Evolutionary conservation across 2,113 vertebrate genomes (phyloP).

Genomic region (Balaeniceps rex): DNA sequence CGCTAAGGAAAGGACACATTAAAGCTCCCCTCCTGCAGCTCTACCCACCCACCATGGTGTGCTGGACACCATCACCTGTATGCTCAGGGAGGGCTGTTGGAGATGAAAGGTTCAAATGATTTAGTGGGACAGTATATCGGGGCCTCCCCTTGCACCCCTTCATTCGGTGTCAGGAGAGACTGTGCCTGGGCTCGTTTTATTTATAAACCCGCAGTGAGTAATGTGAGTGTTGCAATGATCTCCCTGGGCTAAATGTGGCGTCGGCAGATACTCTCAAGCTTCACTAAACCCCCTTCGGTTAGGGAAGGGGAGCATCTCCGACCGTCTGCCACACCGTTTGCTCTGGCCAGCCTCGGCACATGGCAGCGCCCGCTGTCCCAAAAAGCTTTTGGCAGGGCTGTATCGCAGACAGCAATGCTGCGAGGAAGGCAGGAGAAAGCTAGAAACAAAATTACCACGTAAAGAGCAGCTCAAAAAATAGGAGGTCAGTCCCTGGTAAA

Average conservation of each 20-base stretch:
- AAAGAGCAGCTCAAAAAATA: neutral
- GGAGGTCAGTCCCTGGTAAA: neutral
- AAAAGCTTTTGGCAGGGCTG: neutral
- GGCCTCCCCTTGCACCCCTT: neutral
- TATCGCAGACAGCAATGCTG: neutral
- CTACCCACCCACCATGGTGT: neutral
- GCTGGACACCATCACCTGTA: neutral
- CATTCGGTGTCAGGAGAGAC: neutral
- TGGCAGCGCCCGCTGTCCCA: neutral
- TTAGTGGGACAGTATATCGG: neutral
- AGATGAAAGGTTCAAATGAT: neutral
- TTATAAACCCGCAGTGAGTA: neutral
- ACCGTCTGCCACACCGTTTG: neutral
- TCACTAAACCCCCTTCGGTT: neutral
- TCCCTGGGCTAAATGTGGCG: slow-evolving; percentile 2
- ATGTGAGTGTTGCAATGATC: neutral
- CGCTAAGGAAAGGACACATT: neutral
- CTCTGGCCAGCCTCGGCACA: neutral
- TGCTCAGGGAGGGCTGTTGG: neutral
- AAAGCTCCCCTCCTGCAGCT: neutral
- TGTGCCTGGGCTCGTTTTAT: neutral
- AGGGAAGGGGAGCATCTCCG: neutral
- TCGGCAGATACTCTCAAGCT: neutral
- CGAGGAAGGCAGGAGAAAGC: neutral
- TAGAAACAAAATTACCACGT: neutral